A percentile compares a stretch with the other conserved stretches of the same genome.
phyloP scores from a whole-genome alignment of 2,113 vertebrate genomes.

The Mionectes macconnelli region DNA sequence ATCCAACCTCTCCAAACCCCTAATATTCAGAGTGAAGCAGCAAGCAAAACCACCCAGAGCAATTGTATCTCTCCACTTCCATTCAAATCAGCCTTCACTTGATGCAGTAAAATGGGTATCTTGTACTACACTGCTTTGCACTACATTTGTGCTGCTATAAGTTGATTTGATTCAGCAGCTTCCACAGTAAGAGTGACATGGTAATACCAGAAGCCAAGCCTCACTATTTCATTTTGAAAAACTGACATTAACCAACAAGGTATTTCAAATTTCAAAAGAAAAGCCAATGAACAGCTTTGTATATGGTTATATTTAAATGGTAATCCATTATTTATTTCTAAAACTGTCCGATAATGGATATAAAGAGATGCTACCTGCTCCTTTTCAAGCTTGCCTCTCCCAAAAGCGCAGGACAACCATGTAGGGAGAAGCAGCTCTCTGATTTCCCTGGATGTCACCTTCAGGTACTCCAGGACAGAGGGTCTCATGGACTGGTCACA shows the following conservation, averaged over 20 bases:
- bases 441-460: neutral
- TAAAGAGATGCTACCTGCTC: neutral
- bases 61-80: neutral
- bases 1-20: neutral
- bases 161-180: neutral
- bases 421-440: neutral
- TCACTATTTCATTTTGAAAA: neutral
- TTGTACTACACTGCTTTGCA: neutral
- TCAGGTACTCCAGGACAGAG: neutral
- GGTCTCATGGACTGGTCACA: neutral
- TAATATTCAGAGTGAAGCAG: neutral
- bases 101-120: neutral
- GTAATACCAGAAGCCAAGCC: neutral
- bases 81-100: neutral
- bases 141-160: fast-evolving
- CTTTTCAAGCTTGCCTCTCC: neutral
- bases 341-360: neutral
- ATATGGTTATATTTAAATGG: neutral
- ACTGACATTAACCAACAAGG: neutral
- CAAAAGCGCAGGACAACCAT: neutral
- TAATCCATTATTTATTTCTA: neutral
- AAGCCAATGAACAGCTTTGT: neutral
- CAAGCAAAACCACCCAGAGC: neutral
- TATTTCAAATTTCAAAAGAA: neutral
- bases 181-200: neutral